Percentiles rank a stretch among this genome's conserved stretches.
phyloP scores from a whole-genome alignment of 2,113 vertebrate genomes.

The Carassius carassius region DNA sequence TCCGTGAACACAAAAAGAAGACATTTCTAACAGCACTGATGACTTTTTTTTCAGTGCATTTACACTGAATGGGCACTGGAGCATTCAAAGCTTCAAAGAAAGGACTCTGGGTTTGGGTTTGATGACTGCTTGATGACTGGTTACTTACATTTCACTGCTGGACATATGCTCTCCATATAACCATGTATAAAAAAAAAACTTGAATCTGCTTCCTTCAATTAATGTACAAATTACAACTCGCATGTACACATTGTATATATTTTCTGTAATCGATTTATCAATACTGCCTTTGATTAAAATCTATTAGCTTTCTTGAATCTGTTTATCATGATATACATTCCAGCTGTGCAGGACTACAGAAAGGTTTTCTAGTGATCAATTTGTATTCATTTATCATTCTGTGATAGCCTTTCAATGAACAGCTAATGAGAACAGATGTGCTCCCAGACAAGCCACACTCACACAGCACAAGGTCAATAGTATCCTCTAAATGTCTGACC shows the following conservation, averaged over 20 bases:
- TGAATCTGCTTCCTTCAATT: neutral
- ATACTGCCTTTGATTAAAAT: neutral
- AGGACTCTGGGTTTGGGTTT: no score
- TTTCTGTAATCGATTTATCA: neutral
- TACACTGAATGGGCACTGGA: neutral
- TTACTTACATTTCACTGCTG: no score
- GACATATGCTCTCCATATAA: no score
- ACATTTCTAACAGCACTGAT: neutral
- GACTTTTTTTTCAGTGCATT: neutral
- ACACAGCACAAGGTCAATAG: conserved; percentile 33
- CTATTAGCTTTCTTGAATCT: neutral
- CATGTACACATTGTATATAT: neutral
- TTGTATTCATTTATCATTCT: conserved; percentile 39
- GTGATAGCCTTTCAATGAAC: conserved; percentile 37
- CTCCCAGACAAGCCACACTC: conserved; percentile 7
- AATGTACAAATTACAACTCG: neutral
- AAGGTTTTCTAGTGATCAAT: neutral
- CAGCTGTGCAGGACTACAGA: neutral
- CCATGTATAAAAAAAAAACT: no score
- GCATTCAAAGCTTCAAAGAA: neutral
- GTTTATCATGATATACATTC: neutral
- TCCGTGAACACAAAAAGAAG: neutral
- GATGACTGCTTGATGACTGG: no score
- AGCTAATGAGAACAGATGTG: conserved; percentile 46
- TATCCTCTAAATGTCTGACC: conserved; percentile 10